Evolutionary conservation across 2,113 vertebrate genomes (phyloP), one percentile per base, ranked within the genome.

Genomic region (Raja brachyura): DNA sequence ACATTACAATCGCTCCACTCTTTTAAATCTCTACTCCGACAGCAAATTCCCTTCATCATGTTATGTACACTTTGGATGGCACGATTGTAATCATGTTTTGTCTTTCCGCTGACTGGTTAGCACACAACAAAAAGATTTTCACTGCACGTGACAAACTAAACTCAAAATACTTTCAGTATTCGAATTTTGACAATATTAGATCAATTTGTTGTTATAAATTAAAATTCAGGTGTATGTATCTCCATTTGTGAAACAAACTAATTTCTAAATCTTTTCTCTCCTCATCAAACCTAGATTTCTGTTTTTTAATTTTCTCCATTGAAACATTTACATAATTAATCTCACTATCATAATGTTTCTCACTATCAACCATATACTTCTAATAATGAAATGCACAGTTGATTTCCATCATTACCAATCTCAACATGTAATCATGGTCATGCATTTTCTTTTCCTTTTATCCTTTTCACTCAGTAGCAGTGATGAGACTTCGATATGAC

Each of bases 271-370:
- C 94, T 93, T 95, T 94, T 96, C 95, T 95, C 94, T 96, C 95
- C 94, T 96, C 94, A 95, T 94, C 96, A 96, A 96, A 96, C 96
- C 95, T 94, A 98, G 97, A 97, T 98, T 97, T 96, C 96, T 98
- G 96, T 97, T 97, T 96, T 97, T 97, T 97, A 97, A 97, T 97
- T 98, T 97, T 95, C 96, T 97, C 93, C 96, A 97, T 96, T 98
- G 96, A 98, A 96, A 94, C 95, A 95, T 74, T 96, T 95, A 96
- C 96, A 95, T 94, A 93, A 94, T 95, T 81, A 93, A 93, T 39
- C 73, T 48, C 39, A 48, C 39, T 48, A 48, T 48, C 39, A 48
- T 92, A 9, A 74, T 68, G 28, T 66, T 31, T 88, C 59, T 66
- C 83, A 93, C 94, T 93, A 90, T 61, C 28, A 8, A 73, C 39